Evolutionary conservation across 2,113 vertebrate genomes (phyloP), one percentile per base, ranked within the genome.

Genomic region (Sakesphorus luctuosus): DNA sequence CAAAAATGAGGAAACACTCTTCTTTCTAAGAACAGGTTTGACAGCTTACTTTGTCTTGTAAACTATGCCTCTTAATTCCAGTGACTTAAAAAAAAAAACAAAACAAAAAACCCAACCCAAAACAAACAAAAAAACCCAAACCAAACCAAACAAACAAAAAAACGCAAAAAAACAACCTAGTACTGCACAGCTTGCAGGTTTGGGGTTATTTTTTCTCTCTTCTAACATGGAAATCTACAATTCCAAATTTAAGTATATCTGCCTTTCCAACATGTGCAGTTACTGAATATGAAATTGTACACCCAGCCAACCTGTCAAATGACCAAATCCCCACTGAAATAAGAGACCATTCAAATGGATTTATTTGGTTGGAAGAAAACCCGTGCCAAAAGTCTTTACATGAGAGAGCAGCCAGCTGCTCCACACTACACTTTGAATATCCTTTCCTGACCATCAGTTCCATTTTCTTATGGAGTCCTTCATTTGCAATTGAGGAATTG

Each of bases 21-120:
- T 52, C 12, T 72, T 68, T 76, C 58, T 46, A 78, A 69, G n/a
- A 94, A 87, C 46, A 83, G 66, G 53, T 91, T 89, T 83, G 62
- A 46, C 66, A 76, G 23, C 46, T 52, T 91, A 28, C 72, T 73
- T 74, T 71, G 29, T 79, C 71, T 46, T 38, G 18, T 75, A 52
- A 87, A 61, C 49, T 68, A 87, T 82, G 8, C 18, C 28, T 74
- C 24, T 52, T n/a, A 65, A 50, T 61, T 92, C 23, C 44, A 58
- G 28, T 14, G 24, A 65, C 31, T 58, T 55, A 5, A 26, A 71
- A 73, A 68, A n/a, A n/a, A n/a, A n/a, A n/a, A n/a, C n/a, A n/a
- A n/a, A n/a, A n/a, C n/a, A n/a, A n/a, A n/a, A 59, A 62, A 40
- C 38, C 38, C 38, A 50, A 25, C 23, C n/a, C n/a, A 24, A 10